Evolutionary conservation across 92 coral and sea anemone genomes (phyloP), one percentile per base, ranked within the genome.

Genomic region (Zoanthus gigantus): DNA sequence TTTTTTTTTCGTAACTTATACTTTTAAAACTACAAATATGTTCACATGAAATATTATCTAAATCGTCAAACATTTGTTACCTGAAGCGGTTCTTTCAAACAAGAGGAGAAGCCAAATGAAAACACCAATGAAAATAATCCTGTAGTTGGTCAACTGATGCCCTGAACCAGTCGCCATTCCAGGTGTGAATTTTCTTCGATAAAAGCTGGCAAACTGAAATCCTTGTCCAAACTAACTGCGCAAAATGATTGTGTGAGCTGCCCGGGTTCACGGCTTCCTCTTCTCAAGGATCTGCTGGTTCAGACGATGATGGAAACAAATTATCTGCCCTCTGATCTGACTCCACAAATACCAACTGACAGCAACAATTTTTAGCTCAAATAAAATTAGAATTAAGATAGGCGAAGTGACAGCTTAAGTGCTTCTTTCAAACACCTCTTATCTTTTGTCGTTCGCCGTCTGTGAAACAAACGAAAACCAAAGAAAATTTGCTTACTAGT

Each of bases 351-450:
- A 10, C 65, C 16, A 58, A 58, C 65, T 58, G 65, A 14, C 65
- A 58, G 65, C 65, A 53, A 53, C 58, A 58, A 58, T 58, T 58
- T 58, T 14, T 4, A 58, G 65, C n/a, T 58, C 65, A 58, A 58
- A 58, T 58, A 53, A 53, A 53, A 53, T 53, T 1, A 53, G 18
- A 58, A 6, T 58, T 4, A 58, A 58, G 65, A 58, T 58, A 58
- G n/a, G n/a, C 65, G n/a, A 58, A 58, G n/a, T 58, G 65, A 58
- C 65, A 58, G 65, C 65, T 58, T 58, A 58, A 58, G 65, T 58
- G 65, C 65, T 10, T 14, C 65, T 58, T 58, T 58, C 5, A 14
- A 10, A 58, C n/a, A 10, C n/a, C 65, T 14, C 65, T 58, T 58
- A 50, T 50, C 42, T 50, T 50, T 50, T 50, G 54, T 6, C 4